Evolutionary conservation across 2,797 vertebrate species (phyloP), one percentile per base, ranked within the genome.

Genomic region (Crenuchus spilurus): DNA sequence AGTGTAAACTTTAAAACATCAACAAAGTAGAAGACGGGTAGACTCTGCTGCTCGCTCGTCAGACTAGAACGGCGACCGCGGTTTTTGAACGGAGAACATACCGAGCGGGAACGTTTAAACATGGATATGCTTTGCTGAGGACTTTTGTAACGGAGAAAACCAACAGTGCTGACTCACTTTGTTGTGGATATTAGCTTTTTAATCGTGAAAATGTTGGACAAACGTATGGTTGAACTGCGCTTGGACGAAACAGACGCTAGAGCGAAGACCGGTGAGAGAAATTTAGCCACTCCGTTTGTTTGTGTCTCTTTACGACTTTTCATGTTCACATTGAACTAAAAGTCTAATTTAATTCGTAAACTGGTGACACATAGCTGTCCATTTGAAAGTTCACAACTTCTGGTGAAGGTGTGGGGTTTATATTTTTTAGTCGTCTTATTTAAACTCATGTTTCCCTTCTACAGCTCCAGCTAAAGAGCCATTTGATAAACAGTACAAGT

Each of bases 401-500:
- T n/a, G n/a, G n/a, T n/a, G n/a, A n/a, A n/a, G n/a, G n/a, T n/a
- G n/a, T n/a, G n/a, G n/a, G n/a, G n/a, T n/a, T n/a, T n/a, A n/a
- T n/a, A n/a, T n/a, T 44, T 49, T 44, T 13, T 14, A 9, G n/a
- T 35, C 1, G 6, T 18, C 11, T 57, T 70, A 14, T 13, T 22
- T 58, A 1, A 9, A n/a, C 0, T 44, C 20, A 7, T 46, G 1
- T 20, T 26, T 67, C 2, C n/a, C 39, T 2, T 72, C 9, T 46
- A 8, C 55, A 20, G 46, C 46, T 77, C n/a, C 78, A 92, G 92
- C 73, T 60, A 93, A 93, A 68, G 91, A 94, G 62, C 79, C 86
- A 0, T 95, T 94, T 80, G 88, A 87, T 74, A 87, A 84, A 0
- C 88, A 84, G 76, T 95, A 94, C 57, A 84, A 82, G 46, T 84